Base-by-base conservation (phyloP, 2,888 invertebrate genomes). In the Drosophila meridiana region DNA sequence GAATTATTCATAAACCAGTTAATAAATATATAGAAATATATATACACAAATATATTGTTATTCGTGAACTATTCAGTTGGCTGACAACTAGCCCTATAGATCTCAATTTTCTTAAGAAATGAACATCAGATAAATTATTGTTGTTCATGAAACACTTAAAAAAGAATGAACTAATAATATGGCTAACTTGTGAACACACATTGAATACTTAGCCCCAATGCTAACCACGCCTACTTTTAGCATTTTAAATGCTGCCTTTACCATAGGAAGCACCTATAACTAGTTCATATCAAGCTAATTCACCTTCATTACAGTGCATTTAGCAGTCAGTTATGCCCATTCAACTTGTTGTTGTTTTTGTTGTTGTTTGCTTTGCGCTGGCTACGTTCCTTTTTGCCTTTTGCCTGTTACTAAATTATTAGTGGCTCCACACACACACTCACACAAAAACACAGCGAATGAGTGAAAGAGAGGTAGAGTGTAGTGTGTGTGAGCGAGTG, bases 321-420 rank as follows among this genome's bases (percentile, higher is more conserved):
- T 2, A 20, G 20, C 4, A 32, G 50, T 40, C 32, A 40, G 32
- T 20, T 40, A 7, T 13, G 14, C 13, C 2, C 60, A 32, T 38
- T 40, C 20, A 47, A 47, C 38, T 42, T 48, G 63, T 61, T 69
- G 38, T 42, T 61, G 53, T 47, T 47, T 61, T 48, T 47, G 47
- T 65, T 80, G 69, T 66, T 80, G 69, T 73, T 82, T 76, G 73
- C 70, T 55, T 63, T 78, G 60, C 60, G 62, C 40, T 71, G 63
- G 68, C 76, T 67, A 76, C 72, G 63, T 84, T 80, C 75, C 83
- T 74, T 84, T 80, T 76, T 75, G 82, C 80, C 77, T 76, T 87
- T 85, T 87, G 83, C 74, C 87, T 82, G 82, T 87, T 87, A 87
- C 83, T 87, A 73, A 89, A 89, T 89, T 87, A 87, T 87, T 87